Base-by-base conservation (phyloP, 2,888 invertebrate genomes). In the Megamerina dolium region DNA sequence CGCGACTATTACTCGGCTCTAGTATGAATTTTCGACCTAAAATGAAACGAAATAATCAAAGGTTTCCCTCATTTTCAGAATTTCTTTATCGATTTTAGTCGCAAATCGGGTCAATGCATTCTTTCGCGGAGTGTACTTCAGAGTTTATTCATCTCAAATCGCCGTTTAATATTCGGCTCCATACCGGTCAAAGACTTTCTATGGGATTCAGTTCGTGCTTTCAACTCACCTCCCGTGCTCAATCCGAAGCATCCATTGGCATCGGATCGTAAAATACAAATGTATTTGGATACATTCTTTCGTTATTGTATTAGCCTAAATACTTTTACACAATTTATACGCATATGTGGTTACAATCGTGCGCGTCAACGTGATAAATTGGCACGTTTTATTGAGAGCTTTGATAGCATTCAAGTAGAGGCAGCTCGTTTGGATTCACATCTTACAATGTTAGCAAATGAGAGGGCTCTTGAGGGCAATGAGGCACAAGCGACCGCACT, bases 361-460 rank as follows among this genome's bases (percentile, higher is more conserved):
- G 95, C 97, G 4, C 75, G 97, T 23, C 96, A 96, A 70, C 77
- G 96, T 43, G 96, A 97, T 68, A 94, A 93, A 73, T 75, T 96
- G 43, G 91, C 89, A 0, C 79, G 89, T 58, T 74, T 94, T 41
- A 75, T 97, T 32, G 96, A 96, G 57, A 66, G 64, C 17, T 87
- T 97, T 63, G 87, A 88, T 2, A 79, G 82, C 19, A 74, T 97
- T 33, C 95, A 97, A 71, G 93, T 93, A 62, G 93, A 95, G 78
- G 93, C 88, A 2, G 63, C 64, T 64, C 82, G 88, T 52, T 86
- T 95, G 16, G 95, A 96, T 70, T 85, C 87, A 5, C 83, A 80
- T 64, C 75, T 90, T 50, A 85, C 87, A 64, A 72, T 87, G 44
- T 41, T 70, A 23, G 71, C 81, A 37, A 85, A 82, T 63, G 66